Evolutionary conservation across 2,888 invertebrate species (phyloP), one percentile per base, ranked within the genome.

Genomic region (Listrodromus nycthemerus): DNA sequence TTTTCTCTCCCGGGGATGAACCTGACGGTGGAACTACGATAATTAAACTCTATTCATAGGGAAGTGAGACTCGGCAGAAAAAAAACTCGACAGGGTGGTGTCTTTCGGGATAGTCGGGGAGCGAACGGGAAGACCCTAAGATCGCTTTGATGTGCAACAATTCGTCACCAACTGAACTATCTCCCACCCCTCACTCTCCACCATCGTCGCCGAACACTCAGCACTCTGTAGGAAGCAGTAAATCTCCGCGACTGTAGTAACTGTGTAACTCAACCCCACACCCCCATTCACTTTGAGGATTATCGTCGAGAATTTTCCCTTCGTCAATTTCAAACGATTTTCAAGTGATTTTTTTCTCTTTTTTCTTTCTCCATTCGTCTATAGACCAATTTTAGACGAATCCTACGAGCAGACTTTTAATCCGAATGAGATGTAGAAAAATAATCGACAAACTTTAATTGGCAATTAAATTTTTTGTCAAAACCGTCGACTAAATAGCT

Each of bases 1-100:
- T 45, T 41, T 45, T 65, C 73, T 63, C 30, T 45, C 66, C n/a
- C 76, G 79, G 83, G 76, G 71, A 65, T 37, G 50, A 65, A 65
- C 21, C 63, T 52, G 74, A 77, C 41, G 27, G 63, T 55, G 80
- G 63, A 80, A 61, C 69, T 74, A 58, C 63, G 80, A 83, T 83
- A 73, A 80, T 83, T 77, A 80, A 77, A 83, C 76, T 69, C 80
- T 58, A 83, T 80, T 83, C 80, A 80, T 77, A 71, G 73, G 50
- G 48, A 80, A 83, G 80, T 80, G 80, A 80, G 73, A 80, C 71
- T 80, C 67, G 37, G 52, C 71, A 61, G 67, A 67, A 81, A 76
- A 76, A 67, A 21, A 21, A 41, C 37, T 33, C 48, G 24, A 58
- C n/a, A 37, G 69, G 41, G 71, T 48, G 65, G 48, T 50, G 55